Evolutionary conservation across 2,113 vertebrate genomes (phyloP).

Genomic region (Chrysochloris asiatica): DNA sequence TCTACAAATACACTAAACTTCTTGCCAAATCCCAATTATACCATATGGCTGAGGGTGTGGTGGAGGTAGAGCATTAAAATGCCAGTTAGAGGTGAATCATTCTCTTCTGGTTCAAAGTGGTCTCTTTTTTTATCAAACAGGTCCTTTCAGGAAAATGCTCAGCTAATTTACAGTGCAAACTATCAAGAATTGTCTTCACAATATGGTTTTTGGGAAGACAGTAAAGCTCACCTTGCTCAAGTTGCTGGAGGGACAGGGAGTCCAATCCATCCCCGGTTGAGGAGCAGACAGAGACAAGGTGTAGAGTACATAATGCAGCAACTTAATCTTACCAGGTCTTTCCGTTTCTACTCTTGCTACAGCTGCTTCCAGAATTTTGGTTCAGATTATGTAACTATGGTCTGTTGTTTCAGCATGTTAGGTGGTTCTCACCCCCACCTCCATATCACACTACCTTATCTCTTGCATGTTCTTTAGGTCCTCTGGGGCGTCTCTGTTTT

Average conservation of each 20-base stretch:
- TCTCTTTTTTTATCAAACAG: background rate
- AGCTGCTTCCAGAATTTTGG: too few relatives aligned
- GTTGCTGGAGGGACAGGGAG: background rate
- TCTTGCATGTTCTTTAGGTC: background rate
- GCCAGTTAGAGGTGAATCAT: conserved; percentile 56
- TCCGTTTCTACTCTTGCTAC: too few relatives aligned
- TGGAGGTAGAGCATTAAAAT: conserved; percentile 38
- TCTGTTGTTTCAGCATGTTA: too few relatives aligned
- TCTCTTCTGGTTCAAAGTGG: background rate
- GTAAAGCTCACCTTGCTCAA: background rate
- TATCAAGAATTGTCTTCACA: background rate
- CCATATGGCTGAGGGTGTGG: conserved; percentile 53
- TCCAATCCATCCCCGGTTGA: background rate
- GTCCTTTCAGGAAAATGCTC: background rate
- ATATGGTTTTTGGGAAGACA: background rate
- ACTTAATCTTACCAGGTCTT: too few relatives aligned
- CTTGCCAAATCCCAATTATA: conserved; percentile 15
- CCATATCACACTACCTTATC: background rate
- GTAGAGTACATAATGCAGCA: too few relatives aligned
- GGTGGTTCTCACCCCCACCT: too few relatives aligned
- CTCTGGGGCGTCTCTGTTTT: background rate
- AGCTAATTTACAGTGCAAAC: conserved; percentile 28
- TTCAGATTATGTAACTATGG: too few relatives aligned
- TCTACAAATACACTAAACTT: background rate
- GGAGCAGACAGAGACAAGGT: background rate